A percentile compares a stretch with the other conserved stretches of the same genome.
Conservation (phyloP, 1,140 invertebrate species). For the Eupristina koningsbergeri region DNA sequence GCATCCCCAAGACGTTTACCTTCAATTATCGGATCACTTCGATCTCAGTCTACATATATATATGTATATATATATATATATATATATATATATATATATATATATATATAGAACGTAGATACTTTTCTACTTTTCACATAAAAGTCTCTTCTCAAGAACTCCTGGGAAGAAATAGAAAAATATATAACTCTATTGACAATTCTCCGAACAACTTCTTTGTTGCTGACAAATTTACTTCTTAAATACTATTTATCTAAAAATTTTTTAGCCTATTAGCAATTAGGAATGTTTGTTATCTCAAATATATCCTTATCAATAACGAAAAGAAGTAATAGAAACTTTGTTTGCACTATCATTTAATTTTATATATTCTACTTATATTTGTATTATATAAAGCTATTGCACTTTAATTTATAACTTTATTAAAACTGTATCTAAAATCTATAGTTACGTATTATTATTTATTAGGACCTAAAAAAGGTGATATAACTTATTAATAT, state of each 20-base stretch:
- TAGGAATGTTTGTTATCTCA: background rate
- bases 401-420: too few species aligned
- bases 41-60: background rate
- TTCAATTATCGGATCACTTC: constrained; percentile 38
- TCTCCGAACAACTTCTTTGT: background rate
- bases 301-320: background rate
- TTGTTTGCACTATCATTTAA: background rate
- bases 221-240: background rate
- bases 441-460: too few species aligned
- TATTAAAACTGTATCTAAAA: too few species aligned
- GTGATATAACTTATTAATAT: too few species aligned
- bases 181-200: background rate
- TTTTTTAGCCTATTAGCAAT: background rate
- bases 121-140: background rate
- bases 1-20: constrained; percentile 25
- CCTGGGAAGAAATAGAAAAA: background rate
- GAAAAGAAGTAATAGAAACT: background rate
- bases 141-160: background rate
- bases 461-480: too few species aligned
- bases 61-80: background rate
- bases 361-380: background rate
- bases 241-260: background rate
- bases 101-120: background rate
- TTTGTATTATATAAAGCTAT: too few species aligned
- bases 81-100: background rate